These are phyloP conservation scores for Nomada fabriciana DNA, from an alignment of 2,888 invertebrate genomes.

Conservation along the genomic window DNA sequence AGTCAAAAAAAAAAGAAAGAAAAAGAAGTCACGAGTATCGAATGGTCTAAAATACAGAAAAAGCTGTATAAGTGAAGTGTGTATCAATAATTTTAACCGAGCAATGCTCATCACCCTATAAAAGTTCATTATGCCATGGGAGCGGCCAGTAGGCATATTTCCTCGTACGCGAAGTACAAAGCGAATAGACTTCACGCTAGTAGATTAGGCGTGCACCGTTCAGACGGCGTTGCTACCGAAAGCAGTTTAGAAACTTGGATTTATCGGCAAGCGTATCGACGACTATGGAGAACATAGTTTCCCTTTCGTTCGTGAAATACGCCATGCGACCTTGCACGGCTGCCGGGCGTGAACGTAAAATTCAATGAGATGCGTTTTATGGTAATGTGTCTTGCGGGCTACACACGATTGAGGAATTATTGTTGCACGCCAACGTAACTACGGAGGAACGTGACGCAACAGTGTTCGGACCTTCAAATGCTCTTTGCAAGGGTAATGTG, in stretches of 20 bases:
- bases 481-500: slow-evolving; percentile 31
- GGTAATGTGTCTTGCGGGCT: slow-evolving; percentile 17
- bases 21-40: too few relatives aligned
- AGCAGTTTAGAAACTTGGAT: slow-evolving; percentile 11
- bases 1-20: too few relatives aligned
- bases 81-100: too few relatives aligned
- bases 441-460: slow-evolving; percentile 9
- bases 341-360: slow-evolving; percentile 15
- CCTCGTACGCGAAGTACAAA: background rate
- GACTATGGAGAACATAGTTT: slow-evolving; percentile 9
- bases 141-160: too few relatives aligned
- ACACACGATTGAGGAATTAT: slow-evolving; percentile 36
- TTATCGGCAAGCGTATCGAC: slow-evolving; percentile 6
- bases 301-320: slow-evolving; percentile 41
- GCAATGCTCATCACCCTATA: too few relatives aligned
- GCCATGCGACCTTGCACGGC: slow-evolving; percentile 26
- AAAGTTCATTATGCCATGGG: too few relatives aligned
- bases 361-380: slow-evolving; percentile 47
- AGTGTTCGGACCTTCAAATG: slow-evolving; percentile 18
- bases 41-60: too few relatives aligned
- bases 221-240: background rate
- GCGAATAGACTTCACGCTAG: background rate
- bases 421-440: slow-evolving; percentile 1
- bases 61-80: too few relatives aligned
- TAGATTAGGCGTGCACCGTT: background rate